phyloP scores from a whole-genome alignment of 2,888 invertebrate genomes.

The Tuberolachnus salignus region DNA sequence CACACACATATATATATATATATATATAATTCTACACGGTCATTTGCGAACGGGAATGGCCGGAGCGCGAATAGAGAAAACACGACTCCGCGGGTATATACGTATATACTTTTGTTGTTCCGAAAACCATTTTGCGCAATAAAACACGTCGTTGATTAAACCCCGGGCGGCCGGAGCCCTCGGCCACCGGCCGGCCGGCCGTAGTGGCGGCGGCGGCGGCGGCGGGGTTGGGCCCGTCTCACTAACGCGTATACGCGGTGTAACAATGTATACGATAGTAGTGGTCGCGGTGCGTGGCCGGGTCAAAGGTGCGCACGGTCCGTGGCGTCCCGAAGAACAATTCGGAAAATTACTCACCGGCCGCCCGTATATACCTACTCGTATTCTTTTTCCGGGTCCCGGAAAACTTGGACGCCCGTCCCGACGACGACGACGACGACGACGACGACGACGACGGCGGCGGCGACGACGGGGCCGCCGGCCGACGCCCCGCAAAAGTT shows the following conservation, averaged over 20 bases:
- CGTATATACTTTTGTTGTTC: constrained; percentile 39
- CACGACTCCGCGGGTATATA: no score
- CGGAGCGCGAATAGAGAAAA: no score
- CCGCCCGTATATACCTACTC: not conserved
- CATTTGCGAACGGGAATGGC: constrained; percentile 42
- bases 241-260: no score
- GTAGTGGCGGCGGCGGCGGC: not conserved
- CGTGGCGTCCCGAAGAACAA: constrained; percentile 42
- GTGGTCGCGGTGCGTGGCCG: no score
- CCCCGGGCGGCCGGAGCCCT: not conserved
- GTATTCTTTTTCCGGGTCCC: not conserved
- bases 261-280: no score
- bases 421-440: not conserved
- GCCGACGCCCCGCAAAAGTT: no score
- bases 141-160: constrained; percentile 53
- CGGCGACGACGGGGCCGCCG: no score
- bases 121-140: constrained; percentile 47
- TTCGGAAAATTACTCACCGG: constrained; percentile 45
- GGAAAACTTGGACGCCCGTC: not conserved
- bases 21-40: constrained; percentile 15
- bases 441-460: no score
- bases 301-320: constrained; percentile 48
- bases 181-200: not conserved
- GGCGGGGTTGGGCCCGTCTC: not conserved
- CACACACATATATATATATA: no score